phyloP scores from a whole-genome alignment of 53 echinoderm and acorn worm species.

The Mesocentrotus franciscanus region DNA sequence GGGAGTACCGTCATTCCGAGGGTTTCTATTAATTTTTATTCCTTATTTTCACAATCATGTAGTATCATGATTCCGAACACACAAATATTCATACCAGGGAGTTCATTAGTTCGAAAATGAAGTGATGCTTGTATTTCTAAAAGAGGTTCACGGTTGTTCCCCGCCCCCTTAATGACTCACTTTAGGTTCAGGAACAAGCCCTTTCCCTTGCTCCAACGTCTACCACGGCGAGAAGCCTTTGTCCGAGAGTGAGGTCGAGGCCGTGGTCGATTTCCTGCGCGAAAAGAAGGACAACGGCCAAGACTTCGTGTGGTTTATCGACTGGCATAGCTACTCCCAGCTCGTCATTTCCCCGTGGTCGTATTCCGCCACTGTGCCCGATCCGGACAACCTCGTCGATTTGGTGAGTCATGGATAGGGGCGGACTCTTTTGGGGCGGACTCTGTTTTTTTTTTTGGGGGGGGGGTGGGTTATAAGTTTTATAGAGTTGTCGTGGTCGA shows the following conservation, averaged over 20 bases:
- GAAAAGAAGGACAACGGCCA: conserved; percentile 63
- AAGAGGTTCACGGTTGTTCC: too few species aligned
- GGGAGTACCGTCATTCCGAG: too few species aligned
- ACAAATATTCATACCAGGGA: too few species aligned
- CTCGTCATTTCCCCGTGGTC: conserved; percentile 87
- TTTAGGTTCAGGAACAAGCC: conserved; percentile 76
- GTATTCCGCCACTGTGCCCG: conserved; percentile 59
- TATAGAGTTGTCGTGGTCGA: too few species aligned
- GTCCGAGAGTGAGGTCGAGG: conserved; percentile 81
- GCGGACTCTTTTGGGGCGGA: not conserved
- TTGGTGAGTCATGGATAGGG: conserved; percentile 54
- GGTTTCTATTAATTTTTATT: too few species aligned
- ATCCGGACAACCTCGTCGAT: conserved; percentile 72
- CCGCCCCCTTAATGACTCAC: too few species aligned
- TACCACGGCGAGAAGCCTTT: conserved; percentile 71
- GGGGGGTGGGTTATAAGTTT: not conserved
- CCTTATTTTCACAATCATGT: too few species aligned
- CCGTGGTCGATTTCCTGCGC: conserved; percentile 73
- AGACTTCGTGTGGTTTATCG: conserved; percentile 82
- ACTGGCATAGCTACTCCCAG: conserved; percentile 90
- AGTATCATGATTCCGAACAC: too few species aligned
- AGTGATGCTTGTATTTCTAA: too few species aligned
- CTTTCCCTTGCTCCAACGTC: conserved; percentile 75
- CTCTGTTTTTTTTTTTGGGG: too few species aligned
- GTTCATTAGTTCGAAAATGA: too few species aligned